These are phyloP conservation scores for Herpetotheres cachinnans DNA, from an alignment of 2,113 vertebrate species.

Conservation along the genomic window DNA sequence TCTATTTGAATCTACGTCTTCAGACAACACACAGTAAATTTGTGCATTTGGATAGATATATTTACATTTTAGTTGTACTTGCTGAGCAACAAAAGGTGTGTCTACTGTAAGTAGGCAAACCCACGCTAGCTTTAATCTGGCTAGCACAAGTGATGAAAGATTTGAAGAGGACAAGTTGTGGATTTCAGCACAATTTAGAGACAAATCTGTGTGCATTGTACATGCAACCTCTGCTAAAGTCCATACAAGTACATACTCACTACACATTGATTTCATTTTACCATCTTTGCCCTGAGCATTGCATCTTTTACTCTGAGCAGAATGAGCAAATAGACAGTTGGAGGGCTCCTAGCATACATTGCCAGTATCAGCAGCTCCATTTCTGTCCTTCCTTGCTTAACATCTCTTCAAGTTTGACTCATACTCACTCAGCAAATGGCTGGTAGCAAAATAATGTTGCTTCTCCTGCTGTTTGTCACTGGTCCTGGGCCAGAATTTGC, in stretches of 20 bases:
- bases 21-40: not conserved
- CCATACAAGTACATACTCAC: not conserved
- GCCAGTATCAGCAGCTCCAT: not conserved
- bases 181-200: not conserved
- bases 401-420: not conserved
- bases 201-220: not conserved
- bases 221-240: not conserved
- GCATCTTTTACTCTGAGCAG: not conserved
- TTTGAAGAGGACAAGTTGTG: not conserved
- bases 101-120: not conserved
- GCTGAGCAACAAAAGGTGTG: conserved; percentile 34
- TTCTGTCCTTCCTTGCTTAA: not conserved
- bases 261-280: not conserved
- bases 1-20: not conserved
- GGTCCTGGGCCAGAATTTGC: not conserved
- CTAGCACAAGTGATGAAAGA: not conserved
- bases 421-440: not conserved
- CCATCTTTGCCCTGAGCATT: not conserved
- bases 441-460: not conserved
- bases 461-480: not conserved
- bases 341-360: not conserved
- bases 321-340: not conserved
- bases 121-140: not conserved
- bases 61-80: not conserved
- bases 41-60: not conserved